These are phyloP conservation scores for Tragelaphus imberbis DNA, from an alignment of 2,113 vertebrate genomes.

Conservation along the genomic window DNA sequence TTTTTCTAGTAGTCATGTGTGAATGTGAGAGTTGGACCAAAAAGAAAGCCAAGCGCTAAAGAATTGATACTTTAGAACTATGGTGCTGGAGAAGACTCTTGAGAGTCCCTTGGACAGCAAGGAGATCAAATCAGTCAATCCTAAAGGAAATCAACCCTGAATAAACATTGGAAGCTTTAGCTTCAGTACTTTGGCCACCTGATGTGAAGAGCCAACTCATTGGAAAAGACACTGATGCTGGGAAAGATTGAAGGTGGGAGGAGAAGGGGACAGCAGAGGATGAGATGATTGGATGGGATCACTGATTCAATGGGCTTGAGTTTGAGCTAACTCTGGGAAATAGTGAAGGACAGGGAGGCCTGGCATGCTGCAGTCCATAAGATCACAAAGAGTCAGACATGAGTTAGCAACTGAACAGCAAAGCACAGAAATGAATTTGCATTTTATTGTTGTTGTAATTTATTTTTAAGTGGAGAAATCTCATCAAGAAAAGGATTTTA, in stretches of 20 bases:
- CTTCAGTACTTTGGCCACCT: background rate
- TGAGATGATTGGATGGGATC: background rate
- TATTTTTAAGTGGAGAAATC: background rate
- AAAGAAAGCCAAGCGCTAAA: background rate
- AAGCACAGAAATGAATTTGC: background rate
- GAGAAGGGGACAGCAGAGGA: background rate
- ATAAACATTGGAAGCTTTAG: background rate
- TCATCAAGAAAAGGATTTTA: background rate
- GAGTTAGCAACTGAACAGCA: background rate
- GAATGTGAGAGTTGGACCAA: background rate
- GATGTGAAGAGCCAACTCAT: background rate
- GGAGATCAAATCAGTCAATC: background rate
- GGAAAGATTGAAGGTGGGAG: background rate
- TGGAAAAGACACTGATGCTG: background rate
- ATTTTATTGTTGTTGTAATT: background rate
- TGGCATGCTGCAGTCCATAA: background rate
- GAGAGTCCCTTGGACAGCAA: background rate
- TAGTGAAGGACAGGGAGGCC: background rate
- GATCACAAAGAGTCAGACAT: background rate
- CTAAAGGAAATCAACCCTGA: background rate
- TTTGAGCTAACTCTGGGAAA: background rate
- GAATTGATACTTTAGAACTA: background rate
- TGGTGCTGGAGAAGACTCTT: background rate
- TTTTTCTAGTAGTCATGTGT: background rate
- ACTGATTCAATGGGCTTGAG: background rate